phyloP scores from a whole-genome alignment of 2,113 vertebrate species.

The Henicopernis longicauda region DNA sequence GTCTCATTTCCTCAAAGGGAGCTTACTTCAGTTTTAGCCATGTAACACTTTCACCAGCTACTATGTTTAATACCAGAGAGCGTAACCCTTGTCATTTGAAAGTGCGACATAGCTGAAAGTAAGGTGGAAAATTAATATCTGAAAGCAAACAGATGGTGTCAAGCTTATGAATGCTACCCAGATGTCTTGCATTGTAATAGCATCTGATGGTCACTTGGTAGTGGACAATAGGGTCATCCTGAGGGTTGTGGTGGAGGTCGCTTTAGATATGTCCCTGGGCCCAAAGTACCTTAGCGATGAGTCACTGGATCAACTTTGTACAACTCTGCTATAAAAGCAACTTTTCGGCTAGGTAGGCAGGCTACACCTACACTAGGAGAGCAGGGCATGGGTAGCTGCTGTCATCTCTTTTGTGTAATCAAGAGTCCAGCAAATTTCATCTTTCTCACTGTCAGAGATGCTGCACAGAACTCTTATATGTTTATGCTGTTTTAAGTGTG shows the following conservation, averaged over 20 bases:
- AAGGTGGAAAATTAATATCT: not conserved
- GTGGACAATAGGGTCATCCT: not conserved
- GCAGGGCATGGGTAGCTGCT: not conserved
- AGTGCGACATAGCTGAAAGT: not conserved
- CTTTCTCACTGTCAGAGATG: not conserved
- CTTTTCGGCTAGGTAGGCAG: not conserved
- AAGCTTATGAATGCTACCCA: not conserved
- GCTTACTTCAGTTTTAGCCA: not conserved
- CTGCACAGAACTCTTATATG: not conserved
- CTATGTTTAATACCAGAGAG: not conserved
- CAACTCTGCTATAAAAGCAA: not conserved
- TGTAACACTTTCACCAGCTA: not conserved
- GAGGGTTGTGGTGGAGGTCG: not conserved
- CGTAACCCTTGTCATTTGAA: not conserved
- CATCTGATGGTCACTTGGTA: not conserved
- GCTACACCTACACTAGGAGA: not conserved
- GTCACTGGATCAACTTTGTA: not conserved
- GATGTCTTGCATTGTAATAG: not conserved
- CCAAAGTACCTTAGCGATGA: not conserved
- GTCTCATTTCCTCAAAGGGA: not conserved
- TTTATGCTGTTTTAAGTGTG: not conserved
- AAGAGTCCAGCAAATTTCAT: not conserved
- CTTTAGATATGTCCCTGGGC: not conserved
- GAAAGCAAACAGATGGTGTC: not conserved
- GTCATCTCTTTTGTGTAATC: not conserved